phyloP scores from a whole-genome alignment of 2,888 invertebrate species.

The Drosophila pseudotalamancana region DNA sequence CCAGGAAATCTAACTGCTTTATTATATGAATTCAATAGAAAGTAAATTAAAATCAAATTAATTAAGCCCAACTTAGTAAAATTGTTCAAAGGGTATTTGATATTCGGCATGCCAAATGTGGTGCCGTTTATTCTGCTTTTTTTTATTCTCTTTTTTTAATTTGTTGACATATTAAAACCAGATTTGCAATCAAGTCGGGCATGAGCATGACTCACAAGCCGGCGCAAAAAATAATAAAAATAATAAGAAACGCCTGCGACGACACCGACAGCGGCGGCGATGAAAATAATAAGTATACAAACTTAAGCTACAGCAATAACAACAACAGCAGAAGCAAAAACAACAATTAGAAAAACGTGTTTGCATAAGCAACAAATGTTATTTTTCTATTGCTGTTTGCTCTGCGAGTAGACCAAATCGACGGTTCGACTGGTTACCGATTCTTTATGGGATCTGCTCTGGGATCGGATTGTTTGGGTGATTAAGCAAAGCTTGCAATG shows the following conservation, averaged over 20 bases:
- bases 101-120: background rate
- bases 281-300: slow-evolving; percentile 54
- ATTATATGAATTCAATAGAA: background rate
- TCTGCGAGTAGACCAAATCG: slow-evolving; percentile 44
- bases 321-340: slow-evolving; percentile 12
- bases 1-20: background rate
- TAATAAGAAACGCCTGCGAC: slow-evolving; percentile 68
- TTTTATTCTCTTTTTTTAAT: slow-evolving; percentile 39
- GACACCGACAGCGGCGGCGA: slow-evolving; percentile 26
- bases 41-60: background rate
- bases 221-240: slow-evolving; percentile 62
- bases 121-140: too few relatives aligned
- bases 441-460: slow-evolving; percentile 25
- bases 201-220: slow-evolving; percentile 68
- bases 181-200: slow-evolving; percentile 75
- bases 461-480: slow-evolving; percentile 32
- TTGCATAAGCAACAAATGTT: slow-evolving; percentile 68
- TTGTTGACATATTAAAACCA: slow-evolving; percentile 79
- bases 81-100: background rate
- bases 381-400: slow-evolving; percentile 27
- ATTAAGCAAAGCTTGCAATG: slow-evolving; percentile 40
- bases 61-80: background rate
- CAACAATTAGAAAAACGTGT: slow-evolving; percentile 57
- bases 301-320: slow-evolving; percentile 18
- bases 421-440: background rate